Percentiles rank a stretch among this genome's conserved stretches.
These are phyloP conservation scores for Myotis davidii DNA, from an alignment of 2,113 vertebrate genomes.

Conservation along the genomic window DNA sequence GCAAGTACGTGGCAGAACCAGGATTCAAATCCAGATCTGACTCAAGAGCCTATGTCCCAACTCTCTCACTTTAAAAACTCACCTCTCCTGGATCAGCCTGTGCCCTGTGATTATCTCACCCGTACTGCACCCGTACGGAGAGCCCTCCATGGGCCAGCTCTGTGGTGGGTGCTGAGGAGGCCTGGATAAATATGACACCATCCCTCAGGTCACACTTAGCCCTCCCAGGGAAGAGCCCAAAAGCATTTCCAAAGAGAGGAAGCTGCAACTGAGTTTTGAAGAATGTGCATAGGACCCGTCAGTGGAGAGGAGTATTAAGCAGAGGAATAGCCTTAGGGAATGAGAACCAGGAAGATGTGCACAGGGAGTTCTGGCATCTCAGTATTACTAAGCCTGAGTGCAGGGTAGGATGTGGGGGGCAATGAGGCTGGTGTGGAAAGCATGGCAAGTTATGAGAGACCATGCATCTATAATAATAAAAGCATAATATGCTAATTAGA, in stretches of 20 bases:
- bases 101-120: background rate
- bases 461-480: background rate
- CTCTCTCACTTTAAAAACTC: background rate
- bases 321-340: background rate
- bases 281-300: background rate
- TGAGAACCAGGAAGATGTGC: background rate
- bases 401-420: background rate
- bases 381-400: background rate
- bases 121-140: background rate
- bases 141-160: background rate
- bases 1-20: background rate
- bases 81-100: background rate
- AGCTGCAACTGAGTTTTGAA: background rate
- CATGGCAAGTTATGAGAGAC: background rate
- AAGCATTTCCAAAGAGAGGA: background rate
- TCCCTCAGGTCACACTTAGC: background rate
- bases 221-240: background rate
- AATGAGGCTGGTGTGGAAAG: background rate
- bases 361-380: background rate
- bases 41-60: background rate
- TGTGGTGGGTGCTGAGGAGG: background rate
- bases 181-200: background rate
- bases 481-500: too few relatives aligned
- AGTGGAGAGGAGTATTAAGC: background rate
- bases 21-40: background rate